Evolutionary conservation across 1,140 invertebrate species (phyloP).

Genomic region (Drosophila pandora): DNA sequence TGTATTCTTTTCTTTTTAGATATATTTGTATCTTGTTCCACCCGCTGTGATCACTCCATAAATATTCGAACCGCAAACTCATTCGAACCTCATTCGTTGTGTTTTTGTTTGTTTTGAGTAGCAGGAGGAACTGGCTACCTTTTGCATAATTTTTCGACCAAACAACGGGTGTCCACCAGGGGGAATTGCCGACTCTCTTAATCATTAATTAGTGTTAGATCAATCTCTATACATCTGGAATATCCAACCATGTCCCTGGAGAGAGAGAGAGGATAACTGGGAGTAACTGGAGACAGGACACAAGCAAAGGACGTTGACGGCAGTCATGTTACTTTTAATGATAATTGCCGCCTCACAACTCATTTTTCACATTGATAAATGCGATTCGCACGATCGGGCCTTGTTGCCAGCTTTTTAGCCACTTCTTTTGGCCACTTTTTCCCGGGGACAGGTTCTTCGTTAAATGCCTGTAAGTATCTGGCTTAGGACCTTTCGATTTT

Average conservation of each 20-base stretch:
- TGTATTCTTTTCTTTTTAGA: constrained; percentile 6
- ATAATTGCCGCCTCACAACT: constrained; percentile 78
- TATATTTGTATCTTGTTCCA: neutral
- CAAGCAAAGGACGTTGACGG: constrained; percentile 22
- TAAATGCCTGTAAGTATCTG: neutral
- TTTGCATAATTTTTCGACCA: constrained; percentile 58
- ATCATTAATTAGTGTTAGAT: constrained; percentile 77
- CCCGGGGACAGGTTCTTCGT: constrained; percentile 10
- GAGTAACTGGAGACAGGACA: neutral
- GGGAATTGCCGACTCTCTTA: constrained; percentile 19
- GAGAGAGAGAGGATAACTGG: neutral
- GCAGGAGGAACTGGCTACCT: constrained; percentile 1
- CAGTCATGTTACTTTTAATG: constrained; percentile 80
- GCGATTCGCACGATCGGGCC: constrained; percentile 9
- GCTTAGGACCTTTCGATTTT: constrained; percentile 9
- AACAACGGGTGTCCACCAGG: constrained; percentile 38
- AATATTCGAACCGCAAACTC: constrained; percentile 68
- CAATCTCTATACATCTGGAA: constrained; percentile 24
- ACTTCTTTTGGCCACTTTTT: neutral
- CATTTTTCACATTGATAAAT: constrained; percentile 79
- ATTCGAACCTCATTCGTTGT: constrained; percentile 50
- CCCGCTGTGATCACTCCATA: constrained; percentile 59
- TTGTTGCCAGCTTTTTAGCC: constrained; percentile 11
- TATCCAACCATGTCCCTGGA: constrained; percentile 6
- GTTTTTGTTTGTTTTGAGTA: constrained; percentile 33